A percentile compares a stretch with the other conserved stretches of the same genome.
phyloP scores from a whole-genome alignment of 1,140 invertebrate genomes.

The Eriosoma lanigerum region DNA sequence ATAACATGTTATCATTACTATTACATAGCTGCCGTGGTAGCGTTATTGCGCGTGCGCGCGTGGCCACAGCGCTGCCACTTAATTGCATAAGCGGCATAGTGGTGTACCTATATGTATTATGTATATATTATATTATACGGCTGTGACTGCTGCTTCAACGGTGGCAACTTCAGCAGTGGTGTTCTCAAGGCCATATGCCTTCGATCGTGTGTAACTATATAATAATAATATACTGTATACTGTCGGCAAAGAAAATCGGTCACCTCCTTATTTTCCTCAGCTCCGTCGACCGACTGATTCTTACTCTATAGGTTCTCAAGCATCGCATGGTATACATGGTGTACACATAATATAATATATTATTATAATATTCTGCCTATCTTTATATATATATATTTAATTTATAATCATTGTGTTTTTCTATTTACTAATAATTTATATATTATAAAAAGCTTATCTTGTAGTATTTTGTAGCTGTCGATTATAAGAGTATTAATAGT shows the following conservation, averaged over 20 bases:
- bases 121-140: too few relatives aligned
- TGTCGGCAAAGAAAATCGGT: neutral
- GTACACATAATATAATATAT: neutral
- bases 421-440: too few relatives aligned
- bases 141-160: neutral
- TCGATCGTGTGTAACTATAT: neutral
- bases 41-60: neutral
- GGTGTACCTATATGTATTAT: neutral
- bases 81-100: constrained; percentile 36
- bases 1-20: constrained; percentile 22
- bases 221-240: neutral
- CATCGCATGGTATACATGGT: neutral
- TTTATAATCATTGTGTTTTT: too few relatives aligned
- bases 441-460: too few relatives aligned
- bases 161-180: neutral
- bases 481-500: too few relatives aligned
- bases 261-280: constrained; percentile 7
- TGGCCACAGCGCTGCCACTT: constrained; percentile 27
- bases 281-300: too few relatives aligned
- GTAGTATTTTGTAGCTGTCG: too few relatives aligned
- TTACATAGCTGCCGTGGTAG: neutral
- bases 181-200: constrained; percentile 34
- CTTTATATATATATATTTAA: too few relatives aligned
- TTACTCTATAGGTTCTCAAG: too few relatives aligned
- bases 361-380: neutral